These are phyloP conservation scores for Rhagophthalmus giganteus DNA, from an alignment of 2,888 invertebrate species.

Conservation along the genomic window DNA sequence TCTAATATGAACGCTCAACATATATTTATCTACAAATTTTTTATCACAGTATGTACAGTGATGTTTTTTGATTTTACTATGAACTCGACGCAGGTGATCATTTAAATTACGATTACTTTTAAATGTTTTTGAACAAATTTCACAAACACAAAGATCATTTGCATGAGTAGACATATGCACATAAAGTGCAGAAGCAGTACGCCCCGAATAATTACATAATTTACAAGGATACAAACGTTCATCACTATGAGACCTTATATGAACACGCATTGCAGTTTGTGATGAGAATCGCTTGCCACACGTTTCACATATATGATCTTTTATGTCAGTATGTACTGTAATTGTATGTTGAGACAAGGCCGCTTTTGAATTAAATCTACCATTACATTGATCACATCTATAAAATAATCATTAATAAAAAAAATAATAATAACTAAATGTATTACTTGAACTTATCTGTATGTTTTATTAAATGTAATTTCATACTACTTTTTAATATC, in stretches of 20 bases:
- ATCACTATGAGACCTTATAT: constrained; percentile 43
- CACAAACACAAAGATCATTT: constrained; percentile 43
- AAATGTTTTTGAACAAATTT: constrained; percentile 45
- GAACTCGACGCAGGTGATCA: constrained; percentile 44
- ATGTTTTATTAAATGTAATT: constrained; percentile 42
- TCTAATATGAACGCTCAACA: constrained; percentile 43
- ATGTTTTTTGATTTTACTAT: constrained; percentile 43
- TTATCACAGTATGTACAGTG: constrained; percentile 44
- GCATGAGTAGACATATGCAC: constrained; percentile 46
- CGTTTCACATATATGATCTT: constrained; percentile 44
- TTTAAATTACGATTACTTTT: constrained; percentile 44
- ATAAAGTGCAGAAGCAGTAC: constrained; percentile 47
- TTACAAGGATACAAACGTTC: constrained; percentile 43
- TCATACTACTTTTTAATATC: constrained; percentile 42
- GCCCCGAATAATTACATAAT: constrained; percentile 43
- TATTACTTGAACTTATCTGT: constrained; percentile 40
- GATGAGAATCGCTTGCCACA: constrained; percentile 46
- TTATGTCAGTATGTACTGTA: constrained; percentile 44
- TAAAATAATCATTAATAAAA: constrained; percentile 6
- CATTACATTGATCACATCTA: constrained; percentile 41
- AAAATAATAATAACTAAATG: not conserved
- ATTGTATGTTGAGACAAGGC: constrained; percentile 42
- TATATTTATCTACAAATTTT: constrained; percentile 45
- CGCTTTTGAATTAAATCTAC: constrained; percentile 41
- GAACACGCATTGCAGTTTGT: constrained; percentile 41